Evolutionary conservation across 2,888 invertebrate species (phyloP).

Genomic region (Myopa testacea): DNA sequence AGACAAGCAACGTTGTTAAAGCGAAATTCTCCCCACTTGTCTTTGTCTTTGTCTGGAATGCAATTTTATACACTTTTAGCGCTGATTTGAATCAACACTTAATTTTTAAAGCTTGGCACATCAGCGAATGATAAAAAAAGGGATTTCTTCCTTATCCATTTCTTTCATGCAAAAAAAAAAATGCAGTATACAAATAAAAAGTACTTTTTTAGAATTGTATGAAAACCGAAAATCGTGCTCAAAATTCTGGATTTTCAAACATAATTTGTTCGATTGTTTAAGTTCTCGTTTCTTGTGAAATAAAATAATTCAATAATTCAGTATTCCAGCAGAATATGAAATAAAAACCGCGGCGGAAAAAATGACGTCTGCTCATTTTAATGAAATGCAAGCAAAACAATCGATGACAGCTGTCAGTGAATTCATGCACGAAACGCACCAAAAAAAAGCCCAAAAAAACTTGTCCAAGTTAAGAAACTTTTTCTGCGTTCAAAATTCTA

Average conservation of each 20-base stretch:
- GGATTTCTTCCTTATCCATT: no score
- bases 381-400: neutral
- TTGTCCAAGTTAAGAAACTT: constrained; percentile 37
- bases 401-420: constrained; percentile 14
- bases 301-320: constrained; percentile 28
- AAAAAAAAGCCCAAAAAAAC: neutral
- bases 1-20: neutral
- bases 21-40: neutral
- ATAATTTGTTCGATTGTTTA: no score
- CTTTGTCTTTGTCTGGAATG: neutral
- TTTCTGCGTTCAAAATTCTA: neutral
- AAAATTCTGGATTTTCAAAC: no score
- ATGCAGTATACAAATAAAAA: no score
- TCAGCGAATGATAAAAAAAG: no score
- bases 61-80: neutral
- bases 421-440: neutral
- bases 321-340: neutral
- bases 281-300: no score
- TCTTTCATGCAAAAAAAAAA: no score
- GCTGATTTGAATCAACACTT: neutral
- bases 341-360: neutral
- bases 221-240: no score
- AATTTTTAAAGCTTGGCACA: no score
- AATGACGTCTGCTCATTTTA: neutral
- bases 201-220: no score